Evolutionary conservation across 2,888 invertebrate genomes (phyloP), one percentile per base, ranked within the genome.

Genomic region (Eudemis profundana): DNA sequence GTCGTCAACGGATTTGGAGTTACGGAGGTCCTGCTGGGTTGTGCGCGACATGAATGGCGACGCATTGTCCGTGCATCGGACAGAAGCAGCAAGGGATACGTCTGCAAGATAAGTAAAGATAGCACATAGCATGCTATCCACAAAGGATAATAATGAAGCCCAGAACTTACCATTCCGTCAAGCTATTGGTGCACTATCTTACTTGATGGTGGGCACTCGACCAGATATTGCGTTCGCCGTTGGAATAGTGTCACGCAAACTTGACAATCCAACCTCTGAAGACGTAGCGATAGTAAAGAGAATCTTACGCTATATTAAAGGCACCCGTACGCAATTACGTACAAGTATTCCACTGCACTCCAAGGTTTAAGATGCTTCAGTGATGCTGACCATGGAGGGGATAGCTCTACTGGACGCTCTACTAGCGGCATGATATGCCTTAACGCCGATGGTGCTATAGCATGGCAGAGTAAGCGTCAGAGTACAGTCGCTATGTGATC

Each of bases 301-400:
- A 17, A 17, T 15, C 7, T 7, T 17, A 17, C n/a, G 38, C 12
- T 38, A 38, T 4, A 38, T 38, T n/a, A 38, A 38, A n/a, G 38
- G 38, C n/a, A 38, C 14, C 14, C 14, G 4, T 38, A 38, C 14
- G 38, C n/a, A 38, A 38, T 38, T 2, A 38, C 4, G n/a, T 38
- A n/a, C 14, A 19, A 44, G 10, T 17, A 4, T 8, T 10, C 7
- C 7, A 10, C 2, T 2, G 8, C 7, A 10, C 3, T 5, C 17
- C 0, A 17, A 17, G 17, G 17, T 44, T 10, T 17, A 17, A 17
- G 17, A 44, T 44, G 42, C 14, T 38, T n/a, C 38, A 38, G 38
- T 14, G 38, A 38, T 38, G n/a, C 38, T n/a, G 38, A 38, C 14
- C 46, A 46, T 21, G 21, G 46, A 12, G 46, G 46, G 21, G 49